These are phyloP conservation scores for Philantomba maxwellii DNA, from an alignment of 2,113 vertebrate species.

Conservation along the genomic window DNA sequence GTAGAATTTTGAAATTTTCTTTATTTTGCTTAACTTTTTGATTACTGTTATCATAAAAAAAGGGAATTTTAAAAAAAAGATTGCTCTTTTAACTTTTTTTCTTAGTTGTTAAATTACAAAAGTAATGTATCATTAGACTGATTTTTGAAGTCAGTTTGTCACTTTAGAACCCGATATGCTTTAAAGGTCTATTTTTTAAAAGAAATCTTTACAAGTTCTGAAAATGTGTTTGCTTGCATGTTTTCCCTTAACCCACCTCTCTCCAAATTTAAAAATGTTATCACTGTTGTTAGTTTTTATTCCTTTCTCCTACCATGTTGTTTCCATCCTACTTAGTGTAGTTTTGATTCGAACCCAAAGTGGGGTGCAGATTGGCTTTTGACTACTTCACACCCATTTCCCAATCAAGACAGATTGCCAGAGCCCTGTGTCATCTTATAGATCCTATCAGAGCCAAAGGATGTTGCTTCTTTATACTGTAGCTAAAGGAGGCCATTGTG, in stretches of 20 bases:
- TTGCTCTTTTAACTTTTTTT: not conserved
- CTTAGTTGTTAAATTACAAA: not conserved
- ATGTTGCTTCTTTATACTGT: not conserved
- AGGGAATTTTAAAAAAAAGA: not conserved
- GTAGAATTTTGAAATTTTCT: not conserved
- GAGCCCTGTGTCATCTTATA: not conserved
- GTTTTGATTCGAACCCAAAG: not conserved
- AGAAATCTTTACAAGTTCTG: not conserved
- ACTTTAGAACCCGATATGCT: not conserved
- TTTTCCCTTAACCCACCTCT: not conserved
- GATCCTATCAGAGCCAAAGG: not conserved
- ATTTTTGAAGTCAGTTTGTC: not conserved
- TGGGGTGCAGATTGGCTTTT: not conserved
- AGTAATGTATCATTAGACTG: not conserved
- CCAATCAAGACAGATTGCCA: not conserved
- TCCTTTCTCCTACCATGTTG: not conserved
- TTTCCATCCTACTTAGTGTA: not conserved
- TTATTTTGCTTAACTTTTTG: not conserved
- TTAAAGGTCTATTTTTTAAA: not conserved
- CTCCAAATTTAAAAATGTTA: not conserved
- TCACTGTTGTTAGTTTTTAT: not conserved
- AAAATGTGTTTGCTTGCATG: not conserved
- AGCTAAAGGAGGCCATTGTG: constrained; percentile 4
- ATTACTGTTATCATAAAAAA: not conserved
- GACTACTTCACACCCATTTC: not conserved